Percentiles rank a stretch among this genome's conserved stretches.
Conservation (phyloP, 2,888 invertebrate genomes). For the Cotesia congregata region DNA sequence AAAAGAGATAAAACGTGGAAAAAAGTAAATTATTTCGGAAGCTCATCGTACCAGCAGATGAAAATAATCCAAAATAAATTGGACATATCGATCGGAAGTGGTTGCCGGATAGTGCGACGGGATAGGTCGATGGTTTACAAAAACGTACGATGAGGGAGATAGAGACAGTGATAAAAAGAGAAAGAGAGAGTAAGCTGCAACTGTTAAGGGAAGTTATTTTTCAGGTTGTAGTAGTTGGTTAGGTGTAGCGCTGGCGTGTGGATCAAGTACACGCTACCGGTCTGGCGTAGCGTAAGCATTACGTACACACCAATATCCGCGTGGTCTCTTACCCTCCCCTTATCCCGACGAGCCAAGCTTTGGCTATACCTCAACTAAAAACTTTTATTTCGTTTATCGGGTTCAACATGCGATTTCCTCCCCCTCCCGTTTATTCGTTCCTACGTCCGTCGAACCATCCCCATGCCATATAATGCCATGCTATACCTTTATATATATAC, state of each 20-base stretch:
- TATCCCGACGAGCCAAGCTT: conserved; percentile 31
- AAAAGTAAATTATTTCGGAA: background rate
- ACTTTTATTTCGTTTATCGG: conserved; percentile 66
- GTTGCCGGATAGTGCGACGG: conserved; percentile 33
- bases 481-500: background rate
- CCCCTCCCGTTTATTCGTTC: conserved; percentile 49
- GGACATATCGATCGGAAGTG: conserved; percentile 57
- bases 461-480: too few species aligned
- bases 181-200: too few species aligned
- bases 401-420: conserved; percentile 64
- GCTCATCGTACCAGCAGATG: conserved; percentile 40
- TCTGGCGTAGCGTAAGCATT: conserved; percentile 51
- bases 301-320: conserved; percentile 56
- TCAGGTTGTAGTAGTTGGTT: conserved; percentile 45
- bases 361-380: conserved; percentile 41
- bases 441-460: conserved; percentile 30
- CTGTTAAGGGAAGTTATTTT: conserved; percentile 47
- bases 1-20: background rate
- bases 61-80: conserved; percentile 65
- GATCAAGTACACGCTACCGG: conserved; percentile 49
- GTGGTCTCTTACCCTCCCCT: conserved; percentile 33
- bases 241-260: conserved; percentile 46
- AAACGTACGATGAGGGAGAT: conserved; percentile 5
- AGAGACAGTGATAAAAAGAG: conserved; percentile 30
- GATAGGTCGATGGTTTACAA: conserved; percentile 4